Conservation (phyloP, 2,797 vertebrate genomes). For the Mus caroli region DNA sequence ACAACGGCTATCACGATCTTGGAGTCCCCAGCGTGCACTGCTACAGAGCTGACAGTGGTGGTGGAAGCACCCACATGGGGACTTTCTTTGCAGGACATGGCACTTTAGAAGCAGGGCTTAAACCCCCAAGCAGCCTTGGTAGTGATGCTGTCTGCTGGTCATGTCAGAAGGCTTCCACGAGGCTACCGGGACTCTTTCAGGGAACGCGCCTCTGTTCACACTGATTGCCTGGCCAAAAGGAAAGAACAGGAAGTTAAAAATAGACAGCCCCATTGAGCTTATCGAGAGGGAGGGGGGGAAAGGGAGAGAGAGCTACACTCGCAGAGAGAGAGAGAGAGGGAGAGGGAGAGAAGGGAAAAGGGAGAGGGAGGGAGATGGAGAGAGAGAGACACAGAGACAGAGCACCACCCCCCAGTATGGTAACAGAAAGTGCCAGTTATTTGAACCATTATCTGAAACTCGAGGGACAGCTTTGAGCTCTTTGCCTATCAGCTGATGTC, state of each 20-base stretch:
- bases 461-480: constrained; percentile 74
- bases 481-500: constrained; percentile 81
- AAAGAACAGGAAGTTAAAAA: constrained; percentile 94
- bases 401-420: constrained; percentile 90
- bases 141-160: constrained; percentile 21
- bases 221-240: constrained; percentile 89
- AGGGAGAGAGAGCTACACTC: neutral
- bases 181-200: constrained; percentile 86
- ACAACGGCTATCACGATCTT: constrained; percentile 93
- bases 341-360: constrained; percentile 74
- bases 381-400: constrained; percentile 76
- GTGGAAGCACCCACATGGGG: constrained; percentile 87
- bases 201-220: constrained; percentile 86
- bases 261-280: constrained; percentile 93
- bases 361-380: constrained; percentile 70
- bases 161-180: constrained; percentile 79
- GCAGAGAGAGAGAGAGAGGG: constrained; percentile 75
- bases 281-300: constrained; percentile 84
- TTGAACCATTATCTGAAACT: constrained; percentile 87
- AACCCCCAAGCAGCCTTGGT: constrained; percentile 51
- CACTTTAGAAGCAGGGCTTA: constrained; percentile 76
- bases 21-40: constrained; percentile 93
- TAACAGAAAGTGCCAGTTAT: constrained; percentile 86
- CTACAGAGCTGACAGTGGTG: constrained; percentile 94
- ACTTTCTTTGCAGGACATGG: constrained; percentile 88